These are phyloP conservation scores for Drosophila lini DNA, from an alignment of 1,140 invertebrate species.

Conservation along the genomic window DNA sequence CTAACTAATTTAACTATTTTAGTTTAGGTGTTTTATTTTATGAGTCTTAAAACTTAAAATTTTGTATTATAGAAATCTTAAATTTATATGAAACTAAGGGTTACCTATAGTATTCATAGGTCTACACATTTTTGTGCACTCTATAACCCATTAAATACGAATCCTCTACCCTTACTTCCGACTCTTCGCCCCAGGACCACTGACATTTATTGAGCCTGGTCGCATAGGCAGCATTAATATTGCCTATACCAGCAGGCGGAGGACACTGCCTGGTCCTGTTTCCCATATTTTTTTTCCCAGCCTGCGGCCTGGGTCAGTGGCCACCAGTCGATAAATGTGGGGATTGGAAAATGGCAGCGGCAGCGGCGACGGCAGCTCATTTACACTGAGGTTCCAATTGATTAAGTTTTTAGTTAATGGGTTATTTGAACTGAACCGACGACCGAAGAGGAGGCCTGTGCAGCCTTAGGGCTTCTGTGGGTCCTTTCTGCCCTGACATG, in stretches of 20 bases:
- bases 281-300: slow-evolving; percentile 20
- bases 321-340: slow-evolving; percentile 45
- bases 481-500: slow-evolving; percentile 41
- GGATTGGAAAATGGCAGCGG: slow-evolving; percentile 28
- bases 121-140: slow-evolving; percentile 1
- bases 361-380: slow-evolving; percentile 52
- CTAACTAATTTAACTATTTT: too few species aligned
- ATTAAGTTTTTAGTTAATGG: slow-evolving; percentile 83
- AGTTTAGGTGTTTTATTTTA: too few species aligned
- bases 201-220: slow-evolving; percentile 57
- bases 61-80: not conserved
- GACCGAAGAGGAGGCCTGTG: slow-evolving; percentile 14
- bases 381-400: slow-evolving; percentile 78
- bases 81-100: not conserved
- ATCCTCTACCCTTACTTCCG: slow-evolving; percentile 5
- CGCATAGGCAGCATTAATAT: slow-evolving; percentile 61
- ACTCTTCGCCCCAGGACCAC: slow-evolving; percentile 41
- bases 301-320: slow-evolving; percentile 49
- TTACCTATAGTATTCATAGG: not conserved
- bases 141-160: slow-evolving; percentile 13
- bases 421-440: slow-evolving; percentile 73
- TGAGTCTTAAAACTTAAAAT: too few species aligned
- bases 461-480: slow-evolving; percentile 12
- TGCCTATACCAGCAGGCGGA: slow-evolving; percentile 55
- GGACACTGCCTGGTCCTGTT: slow-evolving; percentile 1